Evolutionary conservation across 2,797 vertebrate species (phyloP).

Genomic region (Morelia viridis): DNA sequence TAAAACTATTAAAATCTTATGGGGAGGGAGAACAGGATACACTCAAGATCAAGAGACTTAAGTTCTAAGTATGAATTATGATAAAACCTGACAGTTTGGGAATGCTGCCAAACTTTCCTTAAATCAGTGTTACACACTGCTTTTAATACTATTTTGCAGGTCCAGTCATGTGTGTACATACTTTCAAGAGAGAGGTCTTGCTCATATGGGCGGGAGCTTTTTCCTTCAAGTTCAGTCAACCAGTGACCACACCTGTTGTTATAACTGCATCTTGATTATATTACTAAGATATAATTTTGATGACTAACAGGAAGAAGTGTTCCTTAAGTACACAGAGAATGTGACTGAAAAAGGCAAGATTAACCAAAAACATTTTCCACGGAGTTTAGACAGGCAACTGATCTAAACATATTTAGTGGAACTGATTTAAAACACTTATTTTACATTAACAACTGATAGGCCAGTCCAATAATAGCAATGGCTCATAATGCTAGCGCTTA

Average conservation of each 20-base stretch:
- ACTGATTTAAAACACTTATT: background rate
- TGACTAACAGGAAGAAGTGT: background rate
- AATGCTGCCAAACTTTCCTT: constrained; percentile 43
- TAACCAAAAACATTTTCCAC: background rate
- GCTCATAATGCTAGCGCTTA: background rate
- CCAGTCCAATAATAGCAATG: background rate
- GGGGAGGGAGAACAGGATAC: background rate
- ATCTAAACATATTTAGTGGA: background rate
- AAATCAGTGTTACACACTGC: constrained; percentile 48
- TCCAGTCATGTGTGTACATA: constrained; percentile 31
- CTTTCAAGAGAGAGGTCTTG: constrained; percentile 31
- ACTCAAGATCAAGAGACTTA: constrained; percentile 17
- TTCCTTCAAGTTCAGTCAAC: constrained; percentile 60
- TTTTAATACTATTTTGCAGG: constrained; percentile 52
- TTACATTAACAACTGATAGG: background rate
- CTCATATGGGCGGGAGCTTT: constrained; percentile 46
- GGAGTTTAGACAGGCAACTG: background rate
- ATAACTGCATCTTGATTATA: constrained; percentile 46
- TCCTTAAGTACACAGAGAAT: background rate
- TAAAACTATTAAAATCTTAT: background rate
- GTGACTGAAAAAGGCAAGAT: background rate
- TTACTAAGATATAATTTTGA: background rate
- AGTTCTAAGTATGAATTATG: constrained; percentile 9
- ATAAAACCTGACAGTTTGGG: constrained; percentile 47
- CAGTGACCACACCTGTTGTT: constrained; percentile 44